Conservation (phyloP, 1,140 invertebrate genomes). For the Trichonephila inaurata region DNA sequence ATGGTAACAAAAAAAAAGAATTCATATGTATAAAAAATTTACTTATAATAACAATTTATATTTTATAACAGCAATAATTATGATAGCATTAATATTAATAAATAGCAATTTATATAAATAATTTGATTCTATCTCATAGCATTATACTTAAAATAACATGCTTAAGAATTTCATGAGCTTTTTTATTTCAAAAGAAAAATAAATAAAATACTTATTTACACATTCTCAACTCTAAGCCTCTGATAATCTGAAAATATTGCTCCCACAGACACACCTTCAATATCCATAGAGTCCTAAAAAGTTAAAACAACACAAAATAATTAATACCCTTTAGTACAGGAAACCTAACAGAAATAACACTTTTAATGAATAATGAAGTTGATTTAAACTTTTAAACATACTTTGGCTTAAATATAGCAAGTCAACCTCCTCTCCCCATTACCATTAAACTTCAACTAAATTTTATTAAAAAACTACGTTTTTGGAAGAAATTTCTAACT, state of each 20-base stretch:
- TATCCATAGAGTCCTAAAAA: conserved; percentile 87
- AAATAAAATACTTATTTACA: conserved; percentile 86
- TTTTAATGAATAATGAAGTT: background rate
- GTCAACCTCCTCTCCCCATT: too few relatives aligned
- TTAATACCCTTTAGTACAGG: background rate
- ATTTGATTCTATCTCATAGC: too few relatives aligned
- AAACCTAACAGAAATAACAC: background rate
- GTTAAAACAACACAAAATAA: background rate
- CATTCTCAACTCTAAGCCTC: conserved; percentile 97
- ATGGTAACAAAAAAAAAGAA: too few relatives aligned
- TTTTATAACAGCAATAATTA: background rate
- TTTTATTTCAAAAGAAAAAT: background rate
- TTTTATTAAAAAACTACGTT: too few relatives aligned
- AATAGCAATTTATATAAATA: background rate
- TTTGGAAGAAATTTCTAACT: too few relatives aligned
- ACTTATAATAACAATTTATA: background rate
- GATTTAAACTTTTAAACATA: too few relatives aligned
- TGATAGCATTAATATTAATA: background rate
- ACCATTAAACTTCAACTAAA: too few relatives aligned
- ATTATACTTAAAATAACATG: too few relatives aligned
- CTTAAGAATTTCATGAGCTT: too few relatives aligned
- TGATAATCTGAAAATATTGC: conserved; percentile 99
- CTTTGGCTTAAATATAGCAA: too few relatives aligned
- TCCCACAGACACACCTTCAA: conserved; percentile 96
- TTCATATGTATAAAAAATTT: background rate